phyloP scores from a whole-genome alignment of 1,140 invertebrate genomes.

The Bombus affinis region DNA sequence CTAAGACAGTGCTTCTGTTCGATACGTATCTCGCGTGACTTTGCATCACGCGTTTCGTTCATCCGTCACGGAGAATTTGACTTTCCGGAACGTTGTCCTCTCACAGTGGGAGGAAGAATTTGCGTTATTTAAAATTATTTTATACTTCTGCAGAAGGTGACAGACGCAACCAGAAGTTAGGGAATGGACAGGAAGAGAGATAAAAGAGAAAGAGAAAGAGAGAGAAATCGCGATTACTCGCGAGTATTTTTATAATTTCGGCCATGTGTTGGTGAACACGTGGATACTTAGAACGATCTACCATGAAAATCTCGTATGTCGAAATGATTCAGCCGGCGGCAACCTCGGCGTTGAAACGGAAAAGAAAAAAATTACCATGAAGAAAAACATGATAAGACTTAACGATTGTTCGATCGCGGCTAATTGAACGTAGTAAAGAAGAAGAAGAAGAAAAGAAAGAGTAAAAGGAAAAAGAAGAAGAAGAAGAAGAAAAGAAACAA shows the following conservation, averaged over 20 bases:
- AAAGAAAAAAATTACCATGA: background rate
- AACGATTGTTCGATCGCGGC: background rate
- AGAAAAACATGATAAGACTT: background rate
- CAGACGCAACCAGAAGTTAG: background rate
- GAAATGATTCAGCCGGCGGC: constrained; percentile 59
- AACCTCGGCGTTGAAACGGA: constrained; percentile 49
- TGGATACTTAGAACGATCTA: constrained; percentile 57
- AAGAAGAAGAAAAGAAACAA: background rate
- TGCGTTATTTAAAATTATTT: background rate
- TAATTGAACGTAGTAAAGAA: background rate
- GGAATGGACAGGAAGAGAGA: background rate
- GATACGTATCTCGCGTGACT: background rate
- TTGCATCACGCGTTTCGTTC: background rate
- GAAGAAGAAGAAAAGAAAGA: too few relatives aligned
- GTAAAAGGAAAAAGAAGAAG: background rate
- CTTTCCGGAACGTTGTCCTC: too few relatives aligned
- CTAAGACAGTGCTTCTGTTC: background rate
- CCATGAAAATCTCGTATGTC: constrained; percentile 65
- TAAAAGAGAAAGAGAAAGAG: background rate
- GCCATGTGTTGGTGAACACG: constrained; percentile 52
- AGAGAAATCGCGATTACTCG: constrained; percentile 47
- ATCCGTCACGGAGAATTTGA: too few relatives aligned
- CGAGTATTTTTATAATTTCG: constrained; percentile 59
- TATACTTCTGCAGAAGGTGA: background rate
- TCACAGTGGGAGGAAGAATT: too few relatives aligned